Percentiles rank a stretch among this genome's conserved stretches.
Conservation (phyloP, 2,888 invertebrate genomes). For the Boloria euphrosyne region DNA sequence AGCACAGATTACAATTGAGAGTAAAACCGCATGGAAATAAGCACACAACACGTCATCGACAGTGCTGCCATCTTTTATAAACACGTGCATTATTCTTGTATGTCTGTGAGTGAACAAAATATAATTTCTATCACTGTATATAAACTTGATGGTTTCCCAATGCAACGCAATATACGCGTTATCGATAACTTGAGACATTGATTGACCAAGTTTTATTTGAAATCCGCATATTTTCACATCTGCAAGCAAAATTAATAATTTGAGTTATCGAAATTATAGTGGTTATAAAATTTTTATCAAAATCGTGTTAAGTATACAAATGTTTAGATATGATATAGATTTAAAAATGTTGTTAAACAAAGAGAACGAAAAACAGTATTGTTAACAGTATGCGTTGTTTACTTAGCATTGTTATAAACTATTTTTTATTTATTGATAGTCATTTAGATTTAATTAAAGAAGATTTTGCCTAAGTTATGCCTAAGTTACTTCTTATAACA, state of each 20-base stretch:
- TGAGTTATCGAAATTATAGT: not conserved
- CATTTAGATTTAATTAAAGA: too few relatives aligned
- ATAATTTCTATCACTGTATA: slow-evolving; percentile 79
- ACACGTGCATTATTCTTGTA: slow-evolving; percentile 77
- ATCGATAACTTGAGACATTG: slow-evolving; percentile 66
- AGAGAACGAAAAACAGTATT: too few relatives aligned
- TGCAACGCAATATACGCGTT: slow-evolving; percentile 48
- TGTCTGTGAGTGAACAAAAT: slow-evolving; percentile 77
- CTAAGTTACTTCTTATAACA: too few relatives aligned
- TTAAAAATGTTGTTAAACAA: too few relatives aligned
- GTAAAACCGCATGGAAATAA: slow-evolving; percentile 86
- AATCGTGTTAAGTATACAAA: too few relatives aligned
- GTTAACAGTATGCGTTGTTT: too few relatives aligned
- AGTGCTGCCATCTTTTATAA: slow-evolving; percentile 76
- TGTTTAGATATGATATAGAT: too few relatives aligned
- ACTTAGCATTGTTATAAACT: too few relatives aligned
- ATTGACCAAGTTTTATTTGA: slow-evolving; percentile 82
- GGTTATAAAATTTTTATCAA: too few relatives aligned
- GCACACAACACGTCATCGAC: slow-evolving; percentile 84
- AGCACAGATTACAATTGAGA: slow-evolving; percentile 60
- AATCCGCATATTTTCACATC: slow-evolving; percentile 71
- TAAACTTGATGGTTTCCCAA: slow-evolving; percentile 61
- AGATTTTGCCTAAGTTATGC: too few relatives aligned
- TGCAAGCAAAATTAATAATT: slow-evolving; percentile 14
- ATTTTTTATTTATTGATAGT: too few relatives aligned